Evolutionary conservation across 2,888 invertebrate species (phyloP).

Genomic region (Drosophila multiciliata): DNA sequence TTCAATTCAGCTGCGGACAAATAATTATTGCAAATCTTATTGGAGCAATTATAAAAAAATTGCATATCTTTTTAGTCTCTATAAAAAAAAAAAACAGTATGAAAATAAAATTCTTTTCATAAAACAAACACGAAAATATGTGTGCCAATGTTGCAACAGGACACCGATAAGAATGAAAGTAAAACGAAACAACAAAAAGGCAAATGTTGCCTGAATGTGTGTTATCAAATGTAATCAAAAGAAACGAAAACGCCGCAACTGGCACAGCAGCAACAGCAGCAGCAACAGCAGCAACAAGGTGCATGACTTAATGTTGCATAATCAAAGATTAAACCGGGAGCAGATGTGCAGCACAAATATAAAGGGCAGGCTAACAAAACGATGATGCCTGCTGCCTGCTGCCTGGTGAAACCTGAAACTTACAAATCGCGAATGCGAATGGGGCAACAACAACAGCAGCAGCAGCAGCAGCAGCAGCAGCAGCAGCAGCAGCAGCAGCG

Average conservation of each 20-base stretch:
- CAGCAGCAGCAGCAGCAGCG: constrained; percentile 5
- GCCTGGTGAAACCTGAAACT: constrained; percentile 40
- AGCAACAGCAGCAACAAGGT: constrained; percentile 37
- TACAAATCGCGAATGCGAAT: constrained; percentile 22
- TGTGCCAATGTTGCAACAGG: not conserved
- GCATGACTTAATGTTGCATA: constrained; percentile 56
- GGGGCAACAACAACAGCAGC: constrained; percentile 13
- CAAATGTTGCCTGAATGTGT: not conserved
- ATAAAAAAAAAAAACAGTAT: not conserved
- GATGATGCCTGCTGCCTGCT: constrained; percentile 12
- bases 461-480: constrained; percentile 1
- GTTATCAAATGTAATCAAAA: not conserved
- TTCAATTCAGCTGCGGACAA: not conserved
- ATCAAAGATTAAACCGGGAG: constrained; percentile 56
- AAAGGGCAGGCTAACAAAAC: constrained; percentile 41
- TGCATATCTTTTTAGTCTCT: not conserved
- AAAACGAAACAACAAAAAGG: too few species aligned
- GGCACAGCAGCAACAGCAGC: not conserved
- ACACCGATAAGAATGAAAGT: not conserved
- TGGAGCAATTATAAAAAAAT: too few species aligned
- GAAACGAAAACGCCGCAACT: not conserved
- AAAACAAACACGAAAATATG: not conserved
- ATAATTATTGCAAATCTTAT: too few species aligned
- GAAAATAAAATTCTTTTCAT: not conserved
- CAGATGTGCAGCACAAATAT: constrained; percentile 48